A percentile compares a stretch with the other conserved stretches of the same genome.
phyloP scores from a whole-genome alignment of 2,797 vertebrate genomes.

The Emys orbicularis region DNA sequence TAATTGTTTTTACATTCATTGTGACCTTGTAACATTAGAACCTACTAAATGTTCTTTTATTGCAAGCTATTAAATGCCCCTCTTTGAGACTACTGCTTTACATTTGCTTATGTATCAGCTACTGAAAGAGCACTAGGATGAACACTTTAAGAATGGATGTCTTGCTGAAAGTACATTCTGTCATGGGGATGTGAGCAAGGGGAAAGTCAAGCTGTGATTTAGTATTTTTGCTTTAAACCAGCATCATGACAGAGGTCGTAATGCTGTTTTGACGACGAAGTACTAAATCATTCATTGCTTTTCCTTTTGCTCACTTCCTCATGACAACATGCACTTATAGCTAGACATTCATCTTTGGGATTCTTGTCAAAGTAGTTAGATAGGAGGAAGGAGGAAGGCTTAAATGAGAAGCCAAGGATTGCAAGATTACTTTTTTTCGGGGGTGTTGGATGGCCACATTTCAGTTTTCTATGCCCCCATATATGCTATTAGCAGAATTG shows the following conservation, averaged over 20 bases:
- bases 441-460: conserved; percentile 14
- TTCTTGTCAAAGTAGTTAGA: conserved; percentile 47
- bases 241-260: conserved; percentile 16
- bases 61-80: background rate
- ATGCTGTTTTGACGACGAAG: background rate
- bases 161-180: background rate
- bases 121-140: background rate
- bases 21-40: background rate
- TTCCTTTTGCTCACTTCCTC: conserved; percentile 39
- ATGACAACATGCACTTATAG: conserved; percentile 44
- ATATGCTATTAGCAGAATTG: conserved; percentile 15
- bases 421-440: conserved; percentile 32
- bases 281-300: conserved; percentile 45
- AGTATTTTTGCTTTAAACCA: conserved; percentile 36
- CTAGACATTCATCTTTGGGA: conserved; percentile 44
- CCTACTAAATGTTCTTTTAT: background rate
- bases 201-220: conserved; percentile 37
- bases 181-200: background rate
- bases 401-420: conserved; percentile 29
- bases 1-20: background rate
- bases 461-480: conserved; percentile 28
- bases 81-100: background rate
- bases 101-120: background rate
- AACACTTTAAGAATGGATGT: background rate
- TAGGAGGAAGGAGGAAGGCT: background rate